Evolutionary conservation across 2,888 invertebrate genomes (phyloP).

Genomic region (Rhimphoctona megacephalus): DNA sequence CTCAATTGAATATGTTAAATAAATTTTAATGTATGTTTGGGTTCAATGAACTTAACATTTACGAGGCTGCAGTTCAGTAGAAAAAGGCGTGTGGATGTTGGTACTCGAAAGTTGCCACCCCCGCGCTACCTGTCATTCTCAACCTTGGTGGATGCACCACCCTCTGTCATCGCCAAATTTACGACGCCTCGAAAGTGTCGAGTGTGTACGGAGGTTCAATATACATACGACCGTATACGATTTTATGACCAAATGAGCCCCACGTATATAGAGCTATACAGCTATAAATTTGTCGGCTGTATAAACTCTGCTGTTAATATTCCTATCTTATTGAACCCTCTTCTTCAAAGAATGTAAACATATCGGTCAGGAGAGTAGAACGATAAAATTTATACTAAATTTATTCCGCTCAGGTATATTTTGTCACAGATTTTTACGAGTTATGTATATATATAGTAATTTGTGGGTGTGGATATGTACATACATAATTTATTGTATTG

Average conservation of each 20-base stretch:
- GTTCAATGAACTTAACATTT: neutral
- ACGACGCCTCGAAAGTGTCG: slow-evolving; percentile 50
- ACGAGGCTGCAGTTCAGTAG: slow-evolving; percentile 1
- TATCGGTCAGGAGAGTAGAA: slow-evolving; percentile 45
- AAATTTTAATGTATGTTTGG: neutral
- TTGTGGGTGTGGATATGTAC: neutral
- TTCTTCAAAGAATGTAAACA: slow-evolving; percentile 24
- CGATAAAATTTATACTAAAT: slow-evolving; percentile 53
- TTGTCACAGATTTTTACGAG: slow-evolving; percentile 45
- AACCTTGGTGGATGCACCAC: slow-evolving; percentile 32
- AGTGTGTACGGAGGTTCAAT: slow-evolving; percentile 34
- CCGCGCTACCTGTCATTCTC: slow-evolving; percentile 25
- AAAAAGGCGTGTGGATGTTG: slow-evolving; percentile 10
- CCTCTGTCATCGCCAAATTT: slow-evolving; percentile 62
- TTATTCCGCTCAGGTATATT: slow-evolving; percentile 48
- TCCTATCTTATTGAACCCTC: slow-evolving; percentile 17
- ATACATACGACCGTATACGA: slow-evolving; percentile 40
- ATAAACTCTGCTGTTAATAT: neutral
- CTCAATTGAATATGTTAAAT: no score
- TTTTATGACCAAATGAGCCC: slow-evolving; percentile 16
- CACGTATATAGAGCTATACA: slow-evolving; percentile 6
- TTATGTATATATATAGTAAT: neutral
- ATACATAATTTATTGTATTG: neutral
- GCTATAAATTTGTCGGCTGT: neutral
- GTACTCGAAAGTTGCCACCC: slow-evolving; percentile 4